Conservation (phyloP, 2,888 invertebrate species). For the Phyto melanocephala region DNA sequence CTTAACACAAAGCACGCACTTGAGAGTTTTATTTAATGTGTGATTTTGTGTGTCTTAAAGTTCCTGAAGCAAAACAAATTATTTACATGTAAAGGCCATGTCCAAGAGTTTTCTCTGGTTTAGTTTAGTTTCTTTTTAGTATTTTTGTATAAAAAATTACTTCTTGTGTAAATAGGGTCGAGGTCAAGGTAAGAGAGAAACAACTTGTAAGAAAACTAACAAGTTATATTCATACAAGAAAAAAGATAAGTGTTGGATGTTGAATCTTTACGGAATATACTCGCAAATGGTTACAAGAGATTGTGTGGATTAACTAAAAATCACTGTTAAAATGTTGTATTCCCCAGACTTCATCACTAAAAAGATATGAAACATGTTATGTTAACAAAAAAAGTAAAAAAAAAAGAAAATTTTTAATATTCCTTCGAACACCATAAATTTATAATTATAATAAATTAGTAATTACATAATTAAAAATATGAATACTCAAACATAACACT, state of each 20-base stretch:
- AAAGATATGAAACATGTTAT: too few relatives aligned
- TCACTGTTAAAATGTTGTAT: too few relatives aligned
- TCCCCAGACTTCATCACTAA: too few relatives aligned
- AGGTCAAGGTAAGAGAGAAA: conserved; percentile 37
- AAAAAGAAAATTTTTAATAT: too few relatives aligned
- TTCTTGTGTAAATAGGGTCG: conserved; percentile 14
- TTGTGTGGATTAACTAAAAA: not conserved
- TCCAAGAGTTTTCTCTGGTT: conserved; percentile 14
- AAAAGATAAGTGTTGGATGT: not conserved
- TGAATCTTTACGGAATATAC: not conserved
- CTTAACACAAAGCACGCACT: conserved; percentile 29
- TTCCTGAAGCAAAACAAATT: conserved; percentile 40
- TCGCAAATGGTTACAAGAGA: not conserved
- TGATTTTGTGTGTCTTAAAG: not conserved
- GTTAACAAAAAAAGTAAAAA: too few relatives aligned
- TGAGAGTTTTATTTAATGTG: not conserved
- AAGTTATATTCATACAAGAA: not conserved
- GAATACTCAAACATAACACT: conserved; percentile 1
- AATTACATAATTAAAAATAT: not conserved
- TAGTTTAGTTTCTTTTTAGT: not conserved
- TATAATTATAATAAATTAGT: too few relatives aligned
- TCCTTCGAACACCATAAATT: too few relatives aligned
- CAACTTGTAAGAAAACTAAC: not conserved
- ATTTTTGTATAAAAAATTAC: not conserved
- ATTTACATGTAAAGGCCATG: conserved; percentile 41